Evolutionary conservation across 2,113 vertebrate genomes (phyloP).

Genomic region (Halcyon malimbica): DNA sequence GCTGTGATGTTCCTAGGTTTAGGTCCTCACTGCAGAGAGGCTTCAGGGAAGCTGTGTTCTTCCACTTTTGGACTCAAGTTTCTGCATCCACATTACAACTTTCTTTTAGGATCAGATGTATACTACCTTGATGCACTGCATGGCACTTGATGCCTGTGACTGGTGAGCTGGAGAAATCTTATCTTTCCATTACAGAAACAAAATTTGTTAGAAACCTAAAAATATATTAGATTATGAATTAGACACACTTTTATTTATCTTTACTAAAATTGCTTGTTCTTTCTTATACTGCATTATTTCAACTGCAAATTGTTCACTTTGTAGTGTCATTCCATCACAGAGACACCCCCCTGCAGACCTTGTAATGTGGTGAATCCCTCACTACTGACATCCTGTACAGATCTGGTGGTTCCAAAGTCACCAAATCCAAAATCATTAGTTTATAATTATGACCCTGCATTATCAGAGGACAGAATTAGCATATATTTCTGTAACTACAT

Average conservation of each 20-base stretch:
- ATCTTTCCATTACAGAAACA: background rate
- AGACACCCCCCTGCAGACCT: background rate
- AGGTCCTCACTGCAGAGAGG: background rate
- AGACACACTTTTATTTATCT: background rate
- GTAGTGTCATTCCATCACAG: background rate
- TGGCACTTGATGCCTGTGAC: background rate
- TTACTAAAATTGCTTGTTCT: background rate
- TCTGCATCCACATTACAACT: background rate
- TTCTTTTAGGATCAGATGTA: background rate
- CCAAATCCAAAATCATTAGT: background rate
- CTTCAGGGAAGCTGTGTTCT: background rate
- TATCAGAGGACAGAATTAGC: background rate
- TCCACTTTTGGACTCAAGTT: background rate
- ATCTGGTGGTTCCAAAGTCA: background rate
- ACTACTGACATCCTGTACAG: background rate
- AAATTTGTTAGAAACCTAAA: background rate
- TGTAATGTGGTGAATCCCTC: rapidly evolving
- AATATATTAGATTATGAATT: background rate
- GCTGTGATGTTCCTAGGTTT: background rate
- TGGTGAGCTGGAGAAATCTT: background rate
- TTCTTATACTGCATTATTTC: background rate
- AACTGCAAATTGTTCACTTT: background rate
- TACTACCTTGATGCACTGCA: background rate
- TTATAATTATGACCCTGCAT: background rate
- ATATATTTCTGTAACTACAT: background rate